Percentiles rank a stretch among this genome's conserved stretches.
phyloP scores from a whole-genome alignment of 2,888 invertebrate genomes.

The Lampropteryx suffumata region DNA sequence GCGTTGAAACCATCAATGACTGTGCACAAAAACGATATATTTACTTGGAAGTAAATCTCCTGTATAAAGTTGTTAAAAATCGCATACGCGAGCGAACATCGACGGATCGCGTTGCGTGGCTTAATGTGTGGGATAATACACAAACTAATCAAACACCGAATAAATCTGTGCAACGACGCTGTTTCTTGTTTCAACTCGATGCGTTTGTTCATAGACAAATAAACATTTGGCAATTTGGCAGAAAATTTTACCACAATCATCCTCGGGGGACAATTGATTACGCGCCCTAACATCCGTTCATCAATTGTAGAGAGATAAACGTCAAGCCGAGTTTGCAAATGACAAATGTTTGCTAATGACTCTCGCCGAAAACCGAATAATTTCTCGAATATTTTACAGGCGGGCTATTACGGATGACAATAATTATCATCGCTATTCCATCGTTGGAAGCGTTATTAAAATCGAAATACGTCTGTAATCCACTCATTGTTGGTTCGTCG shows the following conservation, averaged over 20 bases:
- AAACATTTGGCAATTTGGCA: slow-evolving; percentile 49
- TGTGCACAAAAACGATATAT: too few relatives aligned
- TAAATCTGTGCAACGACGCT: slow-evolving; percentile 21
- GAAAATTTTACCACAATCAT: slow-evolving; percentile 61
- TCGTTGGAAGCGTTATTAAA: slow-evolving; percentile 44
- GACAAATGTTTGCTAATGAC: slow-evolving; percentile 79
- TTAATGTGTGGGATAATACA: too few relatives aligned
- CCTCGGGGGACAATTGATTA: slow-evolving; percentile 69
- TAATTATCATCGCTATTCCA: slow-evolving; percentile 47
- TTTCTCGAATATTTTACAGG: slow-evolving; percentile 61
- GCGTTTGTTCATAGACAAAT: slow-evolving; percentile 43
- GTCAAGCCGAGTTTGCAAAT: slow-evolving; percentile 74
- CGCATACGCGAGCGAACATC: too few relatives aligned
- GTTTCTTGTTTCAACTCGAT: slow-evolving; percentile 34
- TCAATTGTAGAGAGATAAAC: slow-evolving; percentile 75
- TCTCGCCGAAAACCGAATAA: slow-evolving; percentile 64
- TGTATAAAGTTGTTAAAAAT: too few relatives aligned
- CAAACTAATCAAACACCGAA: slow-evolving; percentile 6
- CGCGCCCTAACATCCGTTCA: slow-evolving; percentile 73
- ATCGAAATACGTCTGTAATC: slow-evolving; percentile 48
- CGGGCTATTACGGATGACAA: slow-evolving; percentile 50
- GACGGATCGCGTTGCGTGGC: too few relatives aligned
- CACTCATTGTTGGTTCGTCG: slow-evolving; percentile 34
- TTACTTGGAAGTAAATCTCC: too few relatives aligned
- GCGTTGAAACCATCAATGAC: too few relatives aligned